These are phyloP conservation scores for Dryomyza anilis DNA, from an alignment of 2,888 invertebrate genomes.

Conservation along the genomic window DNA sequence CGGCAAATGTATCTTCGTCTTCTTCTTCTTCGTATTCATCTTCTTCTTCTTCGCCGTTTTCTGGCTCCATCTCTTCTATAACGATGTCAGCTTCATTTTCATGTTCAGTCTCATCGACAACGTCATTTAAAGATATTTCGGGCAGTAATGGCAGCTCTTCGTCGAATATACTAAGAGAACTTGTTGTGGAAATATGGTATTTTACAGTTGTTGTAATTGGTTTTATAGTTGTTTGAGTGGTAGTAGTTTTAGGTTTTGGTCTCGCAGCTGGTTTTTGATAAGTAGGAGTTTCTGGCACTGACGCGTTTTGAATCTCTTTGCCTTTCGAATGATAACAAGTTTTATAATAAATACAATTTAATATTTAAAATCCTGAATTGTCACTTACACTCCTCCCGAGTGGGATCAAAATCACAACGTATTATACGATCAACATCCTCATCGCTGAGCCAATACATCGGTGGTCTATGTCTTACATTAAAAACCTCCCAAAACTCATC, in stretches of 20 bases:
- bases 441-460: conserved; percentile 34
- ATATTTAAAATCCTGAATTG: background rate
- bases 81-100: no score
- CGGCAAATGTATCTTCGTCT: background rate
- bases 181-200: background rate
- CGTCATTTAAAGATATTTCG: conserved; percentile 16
- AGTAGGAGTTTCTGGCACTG: no score
- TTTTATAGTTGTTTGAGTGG: background rate
- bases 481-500: conserved; percentile 45
- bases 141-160: conserved; percentile 30
- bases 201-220: conserved; percentile 4
- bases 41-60: background rate
- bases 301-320: no score
- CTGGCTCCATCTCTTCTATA: background rate
- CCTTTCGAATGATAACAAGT: no score
- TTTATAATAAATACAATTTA: no score
- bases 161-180: no score
- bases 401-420: conserved; percentile 46
- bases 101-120: background rate
- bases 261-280: background rate
- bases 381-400: conserved; percentile 41
- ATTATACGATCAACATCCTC: conserved; percentile 44
- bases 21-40: conserved; percentile 6
- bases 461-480: conserved; percentile 32
- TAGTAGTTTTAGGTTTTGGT: background rate